Evolutionary conservation across 2,113 vertebrate genomes (phyloP), one percentile per base, ranked within the genome.

Genomic region (Pyxicephalus adspersus): DNA sequence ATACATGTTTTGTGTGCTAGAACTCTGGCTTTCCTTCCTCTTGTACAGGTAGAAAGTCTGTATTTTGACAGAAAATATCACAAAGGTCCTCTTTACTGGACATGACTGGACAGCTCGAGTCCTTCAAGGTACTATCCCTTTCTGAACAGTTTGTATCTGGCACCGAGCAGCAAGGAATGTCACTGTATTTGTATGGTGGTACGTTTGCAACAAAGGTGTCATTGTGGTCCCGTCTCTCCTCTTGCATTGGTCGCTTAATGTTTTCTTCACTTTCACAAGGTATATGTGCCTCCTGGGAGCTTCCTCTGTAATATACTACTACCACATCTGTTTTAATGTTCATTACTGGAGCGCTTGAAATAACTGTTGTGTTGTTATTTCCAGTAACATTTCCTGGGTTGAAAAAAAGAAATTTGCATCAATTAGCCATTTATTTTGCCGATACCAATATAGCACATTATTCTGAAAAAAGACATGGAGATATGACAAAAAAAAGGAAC

Each of bases 311-410:
- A 23, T 97, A 97, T 77, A 98, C 95, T 34, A 98, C 94, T 34
- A 99, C 96, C 88, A 99, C 95, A 34, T 98, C 97, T 0, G 96
- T 95, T 77, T 95, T 98, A 91, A 98, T 98, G 90, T 99, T 98
- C 97, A 98, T 98, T 87, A 99, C 96, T 91, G 98, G 95, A 75
- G 97, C 96, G n/a, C 93, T 98, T 88, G 97, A 98, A 87, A 98
- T 97, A 85, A 98, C 98, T 73, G 97, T 98, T 87, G 96, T 98
- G 93, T 97, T 99, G 88, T 96, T 91, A 91, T 95, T 97, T 84
- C 96, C 97, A 28, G 95, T 95, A 91, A 98, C 96, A 84, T 94
- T 95, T 88, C 96, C 97, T 99, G 85, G 64, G 71, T 80, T 77
- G 73, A 51, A 79, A 58, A 0, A 54, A 65, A 51, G 60, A 0